These are phyloP conservation scores for Laupala kohalensis DNA, from an alignment of 1,140 invertebrate species.

Conservation along the genomic window DNA sequence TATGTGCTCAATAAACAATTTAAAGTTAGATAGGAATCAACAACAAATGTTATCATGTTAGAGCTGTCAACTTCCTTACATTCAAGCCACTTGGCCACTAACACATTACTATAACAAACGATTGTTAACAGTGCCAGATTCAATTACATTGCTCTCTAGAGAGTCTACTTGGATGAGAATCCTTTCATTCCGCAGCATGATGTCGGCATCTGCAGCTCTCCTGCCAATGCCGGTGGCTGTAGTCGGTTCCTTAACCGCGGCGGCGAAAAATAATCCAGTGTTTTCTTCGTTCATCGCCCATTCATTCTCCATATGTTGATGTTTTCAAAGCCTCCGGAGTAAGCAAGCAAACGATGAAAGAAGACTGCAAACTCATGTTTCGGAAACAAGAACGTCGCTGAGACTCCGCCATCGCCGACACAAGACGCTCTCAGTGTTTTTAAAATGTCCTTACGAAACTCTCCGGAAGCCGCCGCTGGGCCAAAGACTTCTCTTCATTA, in stretches of 20 bases:
- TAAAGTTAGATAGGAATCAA: too few species aligned
- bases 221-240: too few species aligned
- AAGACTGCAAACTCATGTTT: not conserved
- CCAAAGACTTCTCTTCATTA: not conserved
- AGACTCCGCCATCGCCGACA: not conserved
- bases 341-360: not conserved
- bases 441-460: not conserved
- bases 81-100: too few species aligned
- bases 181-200: too few species aligned
- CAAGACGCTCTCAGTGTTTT: not conserved
- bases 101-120: too few species aligned
- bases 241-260: not conserved
- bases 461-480: not conserved
- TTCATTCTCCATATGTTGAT: not conserved
- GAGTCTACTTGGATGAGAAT: too few species aligned
- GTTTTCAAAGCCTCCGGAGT: not conserved
- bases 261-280: not conserved
- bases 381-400: not conserved
- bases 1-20: too few species aligned
- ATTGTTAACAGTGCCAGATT: too few species aligned
- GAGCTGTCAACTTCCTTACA: too few species aligned
- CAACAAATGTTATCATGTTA: too few species aligned
- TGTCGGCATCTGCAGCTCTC: too few species aligned
- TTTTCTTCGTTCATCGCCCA: not conserved
- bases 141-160: too few species aligned